These are phyloP conservation scores for Salvelinus namaycush DNA, from an alignment of 2,113 vertebrate genomes.

Conservation along the genomic window DNA sequence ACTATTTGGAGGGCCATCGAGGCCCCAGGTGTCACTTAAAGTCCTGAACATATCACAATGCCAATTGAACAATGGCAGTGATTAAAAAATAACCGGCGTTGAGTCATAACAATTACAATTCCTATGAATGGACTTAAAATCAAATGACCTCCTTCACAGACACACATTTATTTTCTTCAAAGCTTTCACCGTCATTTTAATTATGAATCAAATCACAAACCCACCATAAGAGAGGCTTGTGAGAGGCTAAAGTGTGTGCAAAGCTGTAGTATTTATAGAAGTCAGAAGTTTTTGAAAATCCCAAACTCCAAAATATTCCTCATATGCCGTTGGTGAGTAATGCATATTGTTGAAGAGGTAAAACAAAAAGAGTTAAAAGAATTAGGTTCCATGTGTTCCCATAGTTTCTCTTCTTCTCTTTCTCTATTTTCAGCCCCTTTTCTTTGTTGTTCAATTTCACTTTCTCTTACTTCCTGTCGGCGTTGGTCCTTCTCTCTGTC, in stretches of 20 bases:
- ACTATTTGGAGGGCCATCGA: constrained; percentile 47
- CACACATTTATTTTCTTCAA: constrained; percentile 22
- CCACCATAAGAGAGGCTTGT: neutral
- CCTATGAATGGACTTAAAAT: constrained; percentile 44
- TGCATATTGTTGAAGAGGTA: too few relatives aligned
- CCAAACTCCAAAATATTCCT: neutral
- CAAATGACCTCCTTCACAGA: constrained; percentile 38
- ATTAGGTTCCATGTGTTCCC: too few relatives aligned
- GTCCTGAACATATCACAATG: constrained; percentile 56
- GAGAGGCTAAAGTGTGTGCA: constrained; percentile 3
- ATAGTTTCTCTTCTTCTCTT: too few relatives aligned
- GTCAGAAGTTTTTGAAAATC: neutral
- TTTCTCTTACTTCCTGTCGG: too few relatives aligned
- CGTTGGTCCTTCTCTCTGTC: too few relatives aligned
- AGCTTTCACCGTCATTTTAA: neutral
- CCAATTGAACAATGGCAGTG: constrained; percentile 52
- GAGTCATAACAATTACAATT: constrained; percentile 44
- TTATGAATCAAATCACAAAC: neutral
- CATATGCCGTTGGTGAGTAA: too few relatives aligned
- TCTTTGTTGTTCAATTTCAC: too few relatives aligned
- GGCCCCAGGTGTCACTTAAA: constrained; percentile 67
- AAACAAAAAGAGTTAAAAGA: too few relatives aligned
- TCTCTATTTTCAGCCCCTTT: too few relatives aligned
- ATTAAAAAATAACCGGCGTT: constrained; percentile 53
- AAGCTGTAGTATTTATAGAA: constrained; percentile 2